These are phyloP conservation scores for Scomberomorus guttatus DNA, from an alignment of 2,797 vertebrate genomes.

Conservation along the genomic window DNA sequence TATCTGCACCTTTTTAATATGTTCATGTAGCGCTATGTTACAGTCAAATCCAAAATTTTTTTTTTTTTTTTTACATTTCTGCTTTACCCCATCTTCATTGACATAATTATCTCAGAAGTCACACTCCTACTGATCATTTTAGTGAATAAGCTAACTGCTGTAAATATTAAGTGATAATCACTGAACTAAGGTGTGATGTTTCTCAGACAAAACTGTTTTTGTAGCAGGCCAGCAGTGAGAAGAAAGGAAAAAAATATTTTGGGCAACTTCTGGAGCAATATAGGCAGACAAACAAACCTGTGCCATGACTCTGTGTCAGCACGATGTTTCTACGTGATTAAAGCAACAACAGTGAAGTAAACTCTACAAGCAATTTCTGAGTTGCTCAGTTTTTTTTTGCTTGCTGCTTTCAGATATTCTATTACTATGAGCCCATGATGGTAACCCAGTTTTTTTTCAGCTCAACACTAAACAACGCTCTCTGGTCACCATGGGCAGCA, in stretches of 20 bases:
- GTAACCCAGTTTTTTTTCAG: conserved; percentile 26
- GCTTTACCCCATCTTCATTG: no score
- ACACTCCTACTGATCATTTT: background rate
- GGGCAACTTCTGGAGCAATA: no score
- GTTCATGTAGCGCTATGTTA: no score
- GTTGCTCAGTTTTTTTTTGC: background rate
- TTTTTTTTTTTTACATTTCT: no score
- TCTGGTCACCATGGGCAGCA: background rate
- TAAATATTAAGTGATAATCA: background rate
- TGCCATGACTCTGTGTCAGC: background rate
- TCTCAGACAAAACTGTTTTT: background rate
- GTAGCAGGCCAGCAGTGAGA: background rate
- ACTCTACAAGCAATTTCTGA: background rate
- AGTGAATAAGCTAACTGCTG: background rate
- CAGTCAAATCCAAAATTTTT: no score
- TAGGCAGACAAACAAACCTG: background rate
- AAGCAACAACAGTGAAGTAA: background rate
- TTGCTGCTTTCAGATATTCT: conserved; percentile 5
- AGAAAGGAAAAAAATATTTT: no score
- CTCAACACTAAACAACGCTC: conserved; percentile 20
- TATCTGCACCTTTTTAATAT: no score
- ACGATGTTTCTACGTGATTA: background rate
- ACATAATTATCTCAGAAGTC: background rate
- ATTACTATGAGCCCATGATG: background rate
- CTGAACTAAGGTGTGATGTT: background rate